Percentiles rank a stretch among this genome's conserved stretches.
Conservation (phyloP, 2,113 vertebrate species). For the Condylura cristata region DNA sequence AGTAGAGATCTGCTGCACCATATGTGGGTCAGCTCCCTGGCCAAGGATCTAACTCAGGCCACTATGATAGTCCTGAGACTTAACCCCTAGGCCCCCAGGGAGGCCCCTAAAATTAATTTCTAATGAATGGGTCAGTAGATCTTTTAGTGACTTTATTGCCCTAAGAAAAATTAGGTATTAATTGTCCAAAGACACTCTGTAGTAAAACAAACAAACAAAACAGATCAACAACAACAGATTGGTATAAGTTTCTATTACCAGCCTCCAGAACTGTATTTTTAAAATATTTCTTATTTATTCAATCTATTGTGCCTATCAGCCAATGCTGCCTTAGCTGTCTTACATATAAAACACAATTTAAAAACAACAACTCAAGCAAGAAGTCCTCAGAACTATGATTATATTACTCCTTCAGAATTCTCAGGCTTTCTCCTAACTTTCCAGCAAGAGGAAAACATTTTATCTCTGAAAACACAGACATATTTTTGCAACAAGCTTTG, state of each 20-base stretch:
- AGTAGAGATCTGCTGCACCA: too few species aligned
- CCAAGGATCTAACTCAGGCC: too few species aligned
- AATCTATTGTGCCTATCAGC: neutral
- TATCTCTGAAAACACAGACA: neutral
- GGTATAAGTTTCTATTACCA: constrained; percentile 7
- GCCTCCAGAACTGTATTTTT: neutral
- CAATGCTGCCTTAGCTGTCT: neutral
- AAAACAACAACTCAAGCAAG: constrained; percentile 38
- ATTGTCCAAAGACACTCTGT: neutral
- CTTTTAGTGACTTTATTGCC: neutral
- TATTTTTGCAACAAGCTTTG: neutral
- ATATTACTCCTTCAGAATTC: neutral
- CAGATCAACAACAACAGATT: neutral
- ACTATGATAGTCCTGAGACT: too few species aligned
- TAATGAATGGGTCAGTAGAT: neutral
- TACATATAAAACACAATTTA: constrained; percentile 35
- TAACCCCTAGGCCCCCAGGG: too few species aligned
- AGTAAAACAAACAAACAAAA: neutral
- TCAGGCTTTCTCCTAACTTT: neutral
- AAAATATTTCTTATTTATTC: constrained; percentile 52
- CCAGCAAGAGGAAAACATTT: neutral
- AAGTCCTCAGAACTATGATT: constrained; percentile 36
- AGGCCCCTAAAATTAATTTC: neutral
- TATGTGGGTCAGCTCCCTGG: too few species aligned
- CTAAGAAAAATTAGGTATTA: constrained; percentile 4